Evolutionary conservation across 2,113 vertebrate genomes (phyloP), one percentile per base, ranked within the genome.

Genomic region (Brachyistius frenatus): DNA sequence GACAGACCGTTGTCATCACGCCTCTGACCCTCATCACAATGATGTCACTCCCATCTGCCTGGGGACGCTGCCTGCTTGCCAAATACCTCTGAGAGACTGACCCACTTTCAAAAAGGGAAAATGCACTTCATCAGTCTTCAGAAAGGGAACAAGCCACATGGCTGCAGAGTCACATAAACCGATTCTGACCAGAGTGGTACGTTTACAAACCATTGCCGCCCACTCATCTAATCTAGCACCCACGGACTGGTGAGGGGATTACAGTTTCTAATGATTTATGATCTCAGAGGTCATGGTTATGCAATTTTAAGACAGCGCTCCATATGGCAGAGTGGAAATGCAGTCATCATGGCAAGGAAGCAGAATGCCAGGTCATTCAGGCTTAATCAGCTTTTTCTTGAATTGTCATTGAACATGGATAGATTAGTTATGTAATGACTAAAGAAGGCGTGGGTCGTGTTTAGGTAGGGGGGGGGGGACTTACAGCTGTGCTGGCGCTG

Each of bases 31-130:
- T 61, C 6, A 44, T 79, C n/a, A 36, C 1, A 62, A 68, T 57
- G 37, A 62, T 80, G 69, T 81, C 75, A 89, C 65, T 86, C n/a
- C 73, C 49, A 66, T 91, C 86, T 87, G 84, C 76, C 76, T 78
- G 37, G 69, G 66, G 80, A 79, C 66, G 39, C 49, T 55, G 44
- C 53, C 53, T 46, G 63, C 53, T 71, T 58, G 76, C 73, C 73
- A 70, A 76, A 87, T 50, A 73, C 74, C 70, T 53, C 76, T 44
- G 32, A 67, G 76, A 90, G 78, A 67, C 73, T 89, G 91, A 93
- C 93, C 92, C 66, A 93, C 54, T 92, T 93, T 70, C 58, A 60
- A 65, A 86, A 80, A 71, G 15, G n/a, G 35, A 66, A 47, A 57
- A 56, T 8, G 37, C 31, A 41, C 15, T 14, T 80, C 50, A 2